Base-by-base conservation (phyloP, 2,797 vertebrate genomes). In the Euthynnus affinis region DNA sequence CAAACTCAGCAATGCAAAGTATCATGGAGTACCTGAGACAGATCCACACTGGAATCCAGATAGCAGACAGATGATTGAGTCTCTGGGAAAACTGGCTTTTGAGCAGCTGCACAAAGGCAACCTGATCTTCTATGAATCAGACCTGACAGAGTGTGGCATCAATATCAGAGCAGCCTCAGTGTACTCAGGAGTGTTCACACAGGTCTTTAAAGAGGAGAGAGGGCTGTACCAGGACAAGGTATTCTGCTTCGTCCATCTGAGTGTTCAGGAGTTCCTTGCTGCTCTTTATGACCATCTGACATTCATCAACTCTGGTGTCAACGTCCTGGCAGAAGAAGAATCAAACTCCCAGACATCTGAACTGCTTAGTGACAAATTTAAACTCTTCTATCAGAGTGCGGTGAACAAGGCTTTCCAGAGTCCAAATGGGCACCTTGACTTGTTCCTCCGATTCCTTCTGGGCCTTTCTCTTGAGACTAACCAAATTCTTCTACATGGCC, bases 361-460 rank as follows among this genome's bases (percentile, higher is more conserved):
- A 12, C 37, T 40, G 37, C 13, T 40, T 1, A 40, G 13, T 3
- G 9, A 42, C 27, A 60, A 8, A 6, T n/a, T 23, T 37, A 42
- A 22, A 14, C n/a, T n/a, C n/a, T 32, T 61, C 13, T 32, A 61
- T 18, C 58, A 61, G 13, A 23, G n/a, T 23, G 58, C 58, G 7
- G 58, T 61, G 58, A 48, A 65, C 48, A n/a, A 15, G 29, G 46
- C 63, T 34, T 34, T 51, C 15, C 48, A 65, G 46, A 65, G 27
- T 34, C 63, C 46, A 65, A 65, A 65, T n/a, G 63, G 63, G 9
- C 63, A 65, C 20, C 48, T 65, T 3, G 63, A 65, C 46, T 9
- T 65, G 46, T 65, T 62, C 40, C 60, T 62, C 4, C 40, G 60
- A 23, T 62, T 62, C 40, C 40, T 62, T 27, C 22, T 62, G 40